Base-by-base conservation (phyloP, 2,888 invertebrate genomes). In the Hirtodrosophila histrioides region DNA sequence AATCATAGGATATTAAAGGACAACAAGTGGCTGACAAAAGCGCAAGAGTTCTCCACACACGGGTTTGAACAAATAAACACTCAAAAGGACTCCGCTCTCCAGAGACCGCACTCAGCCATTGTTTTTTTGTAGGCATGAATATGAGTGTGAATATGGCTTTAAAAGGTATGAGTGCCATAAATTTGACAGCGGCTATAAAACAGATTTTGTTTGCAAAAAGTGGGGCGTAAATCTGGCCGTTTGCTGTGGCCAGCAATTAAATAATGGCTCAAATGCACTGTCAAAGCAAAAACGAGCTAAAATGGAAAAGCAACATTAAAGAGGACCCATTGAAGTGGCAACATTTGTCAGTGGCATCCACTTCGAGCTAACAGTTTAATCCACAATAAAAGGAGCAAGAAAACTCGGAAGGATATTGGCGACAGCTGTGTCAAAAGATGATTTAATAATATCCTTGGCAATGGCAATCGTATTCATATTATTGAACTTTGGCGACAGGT, bases 351-450 rank as follows among this genome's bases (percentile, higher is more conserved):
- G 44, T 48, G 65, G 56, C 65, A 57, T 50, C 12, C 51, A 27
- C 44, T 36, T 48, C 31, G 27, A 24, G 37, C 40, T 44, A 43
- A 44, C 39, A 58, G 31, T 68, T 63, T 46, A 48, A 39, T 50
- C 53, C 1, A 43, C 4, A 33, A 36, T 3, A 10, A 36, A 41
- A 39, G 43, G 27, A 31, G 35, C 29, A 46, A 1, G 17, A 17
- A 51, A 81, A 54, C 29, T 54, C 55, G 43, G 37, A 55, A 69
- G 67, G 63, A 69, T 64, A 72, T 56, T 51, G 73, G 40, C 50
- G 67, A 49, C 86, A 83, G 84, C 75, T 83, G 86, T 64, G 68
- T 36, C 41, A 66, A 70, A 65, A 70, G 67, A 64, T 67, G 67
- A 75, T 86, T 83, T 63, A 78, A 80, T 86, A 80, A 80, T 53